Percentiles rank a stretch among this genome's conserved stretches.
Evolutionary conservation across 2,888 invertebrate genomes (phyloP).

Genomic region (Hirtodrosophila trivittata): DNA sequence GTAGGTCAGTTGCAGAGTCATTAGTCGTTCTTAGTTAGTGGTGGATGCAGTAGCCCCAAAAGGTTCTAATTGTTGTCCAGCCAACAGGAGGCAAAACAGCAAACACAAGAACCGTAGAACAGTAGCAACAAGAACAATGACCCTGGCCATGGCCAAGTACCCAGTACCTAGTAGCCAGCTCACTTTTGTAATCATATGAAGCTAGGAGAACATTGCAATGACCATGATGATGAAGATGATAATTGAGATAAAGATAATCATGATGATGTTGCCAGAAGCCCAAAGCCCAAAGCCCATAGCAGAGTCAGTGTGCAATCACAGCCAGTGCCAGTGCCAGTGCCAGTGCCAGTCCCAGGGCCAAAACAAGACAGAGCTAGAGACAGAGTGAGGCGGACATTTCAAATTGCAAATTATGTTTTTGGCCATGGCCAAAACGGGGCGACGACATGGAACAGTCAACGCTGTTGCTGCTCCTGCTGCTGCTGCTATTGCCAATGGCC

Average conservation of each 20-base stretch:
- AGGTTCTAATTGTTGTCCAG: slow-evolving; percentile 16
- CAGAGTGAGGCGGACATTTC: slow-evolving; percentile 31
- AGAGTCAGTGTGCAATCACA: background rate
- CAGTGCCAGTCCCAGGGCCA: background rate
- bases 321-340: slow-evolving; percentile 9
- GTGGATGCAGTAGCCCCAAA: slow-evolving; percentile 4
- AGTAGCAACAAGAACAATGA: slow-evolving; percentile 14
- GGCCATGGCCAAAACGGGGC: slow-evolving; percentile 35
- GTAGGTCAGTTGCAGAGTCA: slow-evolving; percentile 22
- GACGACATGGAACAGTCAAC: slow-evolving; percentile 32
- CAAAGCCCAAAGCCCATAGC: background rate
- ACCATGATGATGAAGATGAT: slow-evolving; percentile 5
- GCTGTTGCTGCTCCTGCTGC: slow-evolving; percentile 1
- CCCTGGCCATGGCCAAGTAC: slow-evolving; percentile 26
- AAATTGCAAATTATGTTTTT: slow-evolving; percentile 75
- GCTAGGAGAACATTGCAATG: slow-evolving; percentile 7
- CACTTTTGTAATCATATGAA: slow-evolving; percentile 44
- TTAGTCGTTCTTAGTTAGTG: slow-evolving; percentile 28
- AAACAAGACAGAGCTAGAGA: background rate
- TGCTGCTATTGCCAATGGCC: slow-evolving; percentile 11
- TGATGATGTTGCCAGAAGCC: background rate
- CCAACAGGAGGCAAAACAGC: background rate
- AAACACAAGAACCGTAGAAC: slow-evolving; percentile 5
- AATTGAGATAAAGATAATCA: background rate
- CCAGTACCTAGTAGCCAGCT: too few species aligned